Evolutionary conservation across 2,888 invertebrate genomes (phyloP), one percentile per base, ranked within the genome.

Genomic region (Neria commutata): DNA sequence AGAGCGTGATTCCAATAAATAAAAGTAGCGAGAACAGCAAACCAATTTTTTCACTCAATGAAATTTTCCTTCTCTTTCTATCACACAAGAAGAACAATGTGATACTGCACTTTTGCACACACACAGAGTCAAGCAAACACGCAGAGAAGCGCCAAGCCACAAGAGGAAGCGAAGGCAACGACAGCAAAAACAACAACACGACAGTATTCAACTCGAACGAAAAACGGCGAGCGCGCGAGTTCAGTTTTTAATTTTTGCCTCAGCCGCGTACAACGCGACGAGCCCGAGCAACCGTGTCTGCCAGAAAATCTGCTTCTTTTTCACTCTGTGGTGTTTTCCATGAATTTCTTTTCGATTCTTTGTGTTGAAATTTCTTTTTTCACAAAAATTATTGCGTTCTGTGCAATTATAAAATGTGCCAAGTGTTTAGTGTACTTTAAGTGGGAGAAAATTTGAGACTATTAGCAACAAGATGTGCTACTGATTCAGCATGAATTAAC

Each of bases 241-340:
- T 21, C 19, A 42, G 21, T 21, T 19, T 17, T 42, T 42, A 21
- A 19, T 19, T 42, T 37, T 42, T 74, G 70, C 73, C 72, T 75
- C 70, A 70, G 72, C 72, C 70, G 75, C 70, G 74, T 76, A 73
- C 67, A 71, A 71, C 75, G 76, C 75, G 77, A 71, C 75, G 75
- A 64, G 66, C 58, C n/a, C 50, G 37, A 37, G 10, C n/a, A 37
- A 37, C 6, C 37, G 37, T 37, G 42, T 21, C 3, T 42, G 21
- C 75, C 73, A 74, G 69, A 72, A 74, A 73, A 72, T 68, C 71
- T 26, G 34, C 23, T 37, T 37, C 71, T 73, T 72, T 67, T 73
- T 70, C 68, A 64, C 45, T 25, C 34, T 54, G 47, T 45, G 45
- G 50, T 50, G 57, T 57, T 47, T 62, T 64, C 63, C 60, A 60